A percentile compares a stretch with the other conserved stretches of the same genome.
phyloP scores from a whole-genome alignment of 2,113 vertebrate species.

The Protobothrops flavoviridis region DNA sequence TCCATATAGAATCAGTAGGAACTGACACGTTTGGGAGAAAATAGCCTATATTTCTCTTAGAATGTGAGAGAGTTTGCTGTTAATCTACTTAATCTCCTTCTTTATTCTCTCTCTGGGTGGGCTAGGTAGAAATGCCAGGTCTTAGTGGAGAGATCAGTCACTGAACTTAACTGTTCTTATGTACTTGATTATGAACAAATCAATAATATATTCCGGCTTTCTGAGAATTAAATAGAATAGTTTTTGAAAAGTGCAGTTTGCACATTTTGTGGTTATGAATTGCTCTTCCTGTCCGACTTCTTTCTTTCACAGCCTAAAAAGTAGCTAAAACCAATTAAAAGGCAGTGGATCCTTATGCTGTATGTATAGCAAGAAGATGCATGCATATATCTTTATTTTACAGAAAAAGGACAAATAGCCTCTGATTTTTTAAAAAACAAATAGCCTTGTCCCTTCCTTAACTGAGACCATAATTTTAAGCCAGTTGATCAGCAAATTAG shows the following conservation, averaged over 20 bases:
- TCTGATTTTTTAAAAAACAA: background rate
- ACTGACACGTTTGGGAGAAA: background rate
- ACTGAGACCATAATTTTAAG: background rate
- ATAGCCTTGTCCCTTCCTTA: background rate
- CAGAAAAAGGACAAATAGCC: background rate
- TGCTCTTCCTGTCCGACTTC: background rate
- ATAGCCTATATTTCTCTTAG: constrained; percentile 16
- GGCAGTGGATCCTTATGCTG: background rate
- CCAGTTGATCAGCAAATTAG: background rate
- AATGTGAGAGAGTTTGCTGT: background rate
- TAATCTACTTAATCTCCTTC: background rate
- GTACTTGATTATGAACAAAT: background rate
- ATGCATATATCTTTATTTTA: background rate
- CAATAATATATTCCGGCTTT: background rate
- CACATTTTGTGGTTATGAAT: background rate
- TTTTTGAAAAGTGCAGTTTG: background rate
- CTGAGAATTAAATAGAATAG: background rate
- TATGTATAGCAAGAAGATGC: background rate
- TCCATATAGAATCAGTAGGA: background rate
- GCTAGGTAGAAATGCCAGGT: background rate
- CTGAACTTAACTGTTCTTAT: background rate
- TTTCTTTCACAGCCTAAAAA: background rate
- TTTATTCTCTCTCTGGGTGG: constrained; percentile 10
- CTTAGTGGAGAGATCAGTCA: background rate
- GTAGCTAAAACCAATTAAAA: background rate